Evolutionary conservation across 2,113 vertebrate genomes (phyloP), one percentile per base, ranked within the genome.

Genomic region (Xiphophorus hellerii): DNA sequence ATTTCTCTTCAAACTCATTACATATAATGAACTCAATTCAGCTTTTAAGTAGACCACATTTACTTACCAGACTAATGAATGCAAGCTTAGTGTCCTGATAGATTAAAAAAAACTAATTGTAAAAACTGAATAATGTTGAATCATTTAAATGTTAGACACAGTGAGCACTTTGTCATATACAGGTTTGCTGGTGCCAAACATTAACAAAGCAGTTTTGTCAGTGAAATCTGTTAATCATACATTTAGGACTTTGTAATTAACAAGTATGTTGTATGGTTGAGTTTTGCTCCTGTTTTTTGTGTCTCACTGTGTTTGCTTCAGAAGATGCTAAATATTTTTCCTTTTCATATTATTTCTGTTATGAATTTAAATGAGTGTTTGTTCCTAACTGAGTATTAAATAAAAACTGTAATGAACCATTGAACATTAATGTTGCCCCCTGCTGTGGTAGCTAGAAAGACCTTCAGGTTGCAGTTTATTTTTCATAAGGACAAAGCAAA

Each of bases 1-100:
- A 91, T 92, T 92, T 88, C 76, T 84, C 76, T 78, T 76, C 73
- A 85, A 84, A 82, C 83, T 84, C 91, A 92, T 91, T 90, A 88
- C 80, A 81, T 84, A 80, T 89, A 92, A 92, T 92, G 84, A 87
- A 84, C 62, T 86, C 77, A 22, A 71, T 87, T 86, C 76, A 77
- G 91, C 84, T 86, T 83, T 87, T 84, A 85, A 86, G 77, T 85
- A 83, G 86, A 80, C 67, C 65, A 69, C 87, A 87, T 92, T 89
- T 84, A 77, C 83, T 81, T 54, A 44, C 29, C 79, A 54, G 61
- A 48, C 73, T 86, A 87, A 89, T 87, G 85, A 84, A 80, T 73
- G 66, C 35, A 88, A 82, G 28, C 11, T 11, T 66, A 75, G 76
- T 58, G 58, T 83, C 66, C 73, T 83, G 80, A 88, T 83, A 22